phyloP scores from a whole-genome alignment of 1,140 invertebrate genomes.

The Saccostrea glomerata region DNA sequence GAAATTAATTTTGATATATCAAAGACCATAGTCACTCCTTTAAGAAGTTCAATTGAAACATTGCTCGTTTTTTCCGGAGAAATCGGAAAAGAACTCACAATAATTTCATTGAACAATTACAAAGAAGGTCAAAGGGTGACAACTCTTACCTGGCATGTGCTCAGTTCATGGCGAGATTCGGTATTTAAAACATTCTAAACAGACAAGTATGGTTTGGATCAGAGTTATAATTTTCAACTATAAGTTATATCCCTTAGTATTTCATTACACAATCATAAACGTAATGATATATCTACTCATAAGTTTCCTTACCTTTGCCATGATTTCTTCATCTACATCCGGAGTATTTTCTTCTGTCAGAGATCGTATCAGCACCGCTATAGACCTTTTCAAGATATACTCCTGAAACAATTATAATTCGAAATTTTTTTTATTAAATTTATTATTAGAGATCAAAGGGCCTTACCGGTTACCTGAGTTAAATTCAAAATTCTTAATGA shows the following conservation, averaged over 20 bases:
- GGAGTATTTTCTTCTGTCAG: slow-evolving; percentile 67
- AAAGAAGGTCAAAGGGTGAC: not conserved
- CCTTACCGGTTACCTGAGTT: too few species aligned
- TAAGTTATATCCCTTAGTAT: not conserved
- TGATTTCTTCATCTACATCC: slow-evolving; percentile 15
- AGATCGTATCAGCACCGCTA: slow-evolving; percentile 63
- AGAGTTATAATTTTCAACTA: not conserved
- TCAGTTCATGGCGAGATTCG: not conserved
- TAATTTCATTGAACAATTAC: not conserved
- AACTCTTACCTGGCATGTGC: not conserved
- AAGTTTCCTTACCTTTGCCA: not conserved
- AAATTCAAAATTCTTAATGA: too few species aligned
- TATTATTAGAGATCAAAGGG: too few species aligned
- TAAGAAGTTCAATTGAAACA: too few species aligned
- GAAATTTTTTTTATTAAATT: too few species aligned
- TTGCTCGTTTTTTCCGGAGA: too few species aligned
- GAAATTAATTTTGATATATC: not conserved
- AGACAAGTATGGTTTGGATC: not conserved
- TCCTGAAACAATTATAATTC: slow-evolving; percentile 47
- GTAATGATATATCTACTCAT: not conserved
- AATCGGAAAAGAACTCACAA: too few species aligned
- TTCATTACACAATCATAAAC: not conserved
- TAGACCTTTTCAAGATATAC: slow-evolving; percentile 64
- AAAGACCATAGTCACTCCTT: not conserved
- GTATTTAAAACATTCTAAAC: not conserved